Evolutionary conservation across 1,140 invertebrate genomes (phyloP).

Genomic region (Drosophila sturtevanti): DNA sequence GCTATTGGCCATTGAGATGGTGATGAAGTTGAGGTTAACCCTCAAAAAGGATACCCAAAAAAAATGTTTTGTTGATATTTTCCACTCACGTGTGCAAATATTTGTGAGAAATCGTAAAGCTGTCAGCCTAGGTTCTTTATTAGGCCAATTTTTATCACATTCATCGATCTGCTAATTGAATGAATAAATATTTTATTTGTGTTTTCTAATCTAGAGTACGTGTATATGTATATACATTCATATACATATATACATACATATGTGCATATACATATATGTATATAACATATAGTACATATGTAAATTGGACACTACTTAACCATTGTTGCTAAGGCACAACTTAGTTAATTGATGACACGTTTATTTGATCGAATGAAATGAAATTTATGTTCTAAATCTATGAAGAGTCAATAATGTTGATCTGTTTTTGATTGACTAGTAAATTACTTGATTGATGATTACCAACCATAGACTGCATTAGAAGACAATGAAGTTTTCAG

Average conservation of each 20-base stretch:
- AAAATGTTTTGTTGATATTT: slow-evolving; percentile 23
- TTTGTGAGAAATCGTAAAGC: slow-evolving; percentile 28
- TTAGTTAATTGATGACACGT: no score
- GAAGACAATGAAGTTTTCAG: slow-evolving; percentile 62
- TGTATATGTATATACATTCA: background rate
- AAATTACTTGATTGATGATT: slow-evolving; percentile 2
- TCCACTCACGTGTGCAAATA: slow-evolving; percentile 54
- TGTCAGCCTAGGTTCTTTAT: slow-evolving; percentile 1
- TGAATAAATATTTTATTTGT: slow-evolving; percentile 39
- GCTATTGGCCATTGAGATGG: background rate
- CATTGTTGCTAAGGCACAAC: no score
- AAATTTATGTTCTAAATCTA: background rate
- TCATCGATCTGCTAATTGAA: slow-evolving; percentile 41
- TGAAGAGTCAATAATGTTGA: background rate
- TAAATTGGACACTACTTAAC: slow-evolving; percentile 39
- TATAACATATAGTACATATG: slow-evolving; percentile 13
- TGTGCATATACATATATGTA: background rate
- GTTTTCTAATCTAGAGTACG: background rate
- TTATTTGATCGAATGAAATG: background rate
- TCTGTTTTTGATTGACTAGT: background rate
- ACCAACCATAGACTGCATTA: background rate
- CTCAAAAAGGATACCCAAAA: slow-evolving; percentile 9
- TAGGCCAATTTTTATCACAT: slow-evolving; percentile 24
- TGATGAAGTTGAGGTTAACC: background rate
- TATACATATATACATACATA: slow-evolving; percentile 15